phyloP scores from a whole-genome alignment of 2,888 invertebrate species.

The Chaetoderma sp. region DNA sequence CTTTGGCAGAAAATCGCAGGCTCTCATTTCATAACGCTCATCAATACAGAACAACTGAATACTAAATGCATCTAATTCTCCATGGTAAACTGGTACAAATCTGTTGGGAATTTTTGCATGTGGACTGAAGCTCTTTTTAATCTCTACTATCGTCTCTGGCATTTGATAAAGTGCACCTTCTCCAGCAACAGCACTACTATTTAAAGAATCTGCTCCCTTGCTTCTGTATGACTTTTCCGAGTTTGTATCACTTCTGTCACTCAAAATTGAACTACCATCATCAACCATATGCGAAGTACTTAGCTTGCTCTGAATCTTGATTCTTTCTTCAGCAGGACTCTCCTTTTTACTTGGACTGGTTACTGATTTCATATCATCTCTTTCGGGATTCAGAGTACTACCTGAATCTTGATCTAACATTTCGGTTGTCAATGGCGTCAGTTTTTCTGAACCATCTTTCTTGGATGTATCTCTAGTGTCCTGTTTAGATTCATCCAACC shows the following conservation, averaged over 20 bases:
- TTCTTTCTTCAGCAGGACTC: conserved; percentile 29
- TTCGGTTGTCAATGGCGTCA: too few relatives aligned
- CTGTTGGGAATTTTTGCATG: conserved; percentile 34
- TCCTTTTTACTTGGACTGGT: conserved; percentile 26
- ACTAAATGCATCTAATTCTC: conserved; percentile 62
- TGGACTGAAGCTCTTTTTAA: too few relatives aligned
- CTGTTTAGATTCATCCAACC: too few relatives aligned
- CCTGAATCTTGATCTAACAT: too few relatives aligned
- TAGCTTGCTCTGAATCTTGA: conserved; percentile 47
- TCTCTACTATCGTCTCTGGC: too few relatives aligned
- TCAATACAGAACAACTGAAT: conserved; percentile 70
- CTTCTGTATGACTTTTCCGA: conserved; percentile 17
- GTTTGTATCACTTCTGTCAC: conserved; percentile 35
- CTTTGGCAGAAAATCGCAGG: conserved; percentile 65
- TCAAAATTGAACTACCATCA: conserved; percentile 45
- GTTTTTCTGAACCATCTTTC: too few relatives aligned
- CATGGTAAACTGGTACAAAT: conserved; percentile 64
- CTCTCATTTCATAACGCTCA: conserved; percentile 69
- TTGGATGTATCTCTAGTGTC: too few relatives aligned
- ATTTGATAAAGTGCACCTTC: too few relatives aligned
- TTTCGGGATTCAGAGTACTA: too few relatives aligned
- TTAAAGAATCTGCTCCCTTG: too few relatives aligned
- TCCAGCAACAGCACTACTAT: too few relatives aligned
- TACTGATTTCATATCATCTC: too few relatives aligned
- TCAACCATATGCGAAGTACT: conserved; percentile 54